Evolutionary conservation across 1,140 invertebrate genomes (phyloP), one percentile per base, ranked within the genome.

Genomic region (Temnothorax curvispinosus): DNA sequence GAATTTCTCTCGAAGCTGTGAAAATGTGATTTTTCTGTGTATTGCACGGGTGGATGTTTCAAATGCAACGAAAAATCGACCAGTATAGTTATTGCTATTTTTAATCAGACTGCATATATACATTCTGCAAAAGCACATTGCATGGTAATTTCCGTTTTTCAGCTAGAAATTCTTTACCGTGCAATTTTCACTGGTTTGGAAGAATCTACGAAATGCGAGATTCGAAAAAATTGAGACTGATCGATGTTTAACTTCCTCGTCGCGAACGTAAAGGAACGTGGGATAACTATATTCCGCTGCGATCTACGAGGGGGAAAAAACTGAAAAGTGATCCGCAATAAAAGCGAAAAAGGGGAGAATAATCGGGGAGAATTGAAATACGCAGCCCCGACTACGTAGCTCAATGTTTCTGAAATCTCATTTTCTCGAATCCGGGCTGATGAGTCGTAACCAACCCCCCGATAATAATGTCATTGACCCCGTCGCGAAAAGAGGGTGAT

Each of bases 401-500:
- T 71, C 47, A 71, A 44, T 56, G 62, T 81, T 81, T 81, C 78
- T 81, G 38, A 81, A 56, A 71, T 81, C 50, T 71, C 65, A 81
- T 81, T 81, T 71, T 81, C 50, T 47, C 64, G 52, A 81, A 81
- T 71, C 52, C 64, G 13, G 15, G 15, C 9, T 58, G 64, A 81
- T 81, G 64, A 81, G 52, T 32, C 78, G 64, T 71, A 81, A 81
- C 38, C 15, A 8, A 9, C 8, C 27, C 50, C n/a, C 60, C n/a
- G 27, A 27, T 27, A 1, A 3, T 69, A 69, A 69, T 71, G 62
- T 81, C 50, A 18, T 81, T 56, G 77, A 81, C 50, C 47, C 21
- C 77, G 8, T 35, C 50, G 64, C 21, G 78, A 11, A 32, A 80
- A 69, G 35, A 69, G 32, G n/a, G 9, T 35, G 38, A 69, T 13